phyloP scores from a whole-genome alignment of 2,113 vertebrate genomes.

The Rhipidura dahli region DNA sequence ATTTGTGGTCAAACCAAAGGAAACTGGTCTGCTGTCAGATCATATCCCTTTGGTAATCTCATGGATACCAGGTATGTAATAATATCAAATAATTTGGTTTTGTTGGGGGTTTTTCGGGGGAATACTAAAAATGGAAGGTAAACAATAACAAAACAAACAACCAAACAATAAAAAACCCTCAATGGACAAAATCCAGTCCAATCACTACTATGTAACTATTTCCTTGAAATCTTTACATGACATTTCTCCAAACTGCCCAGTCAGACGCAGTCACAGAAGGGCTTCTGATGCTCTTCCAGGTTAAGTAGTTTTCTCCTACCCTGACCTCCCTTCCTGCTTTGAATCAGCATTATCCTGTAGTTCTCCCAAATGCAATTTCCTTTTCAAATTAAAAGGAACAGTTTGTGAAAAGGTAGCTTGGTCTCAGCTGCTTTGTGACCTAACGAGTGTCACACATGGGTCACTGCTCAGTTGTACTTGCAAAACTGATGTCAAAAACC shows the following conservation, averaged over 20 bases:
- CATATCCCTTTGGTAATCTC: background rate
- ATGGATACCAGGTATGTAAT: background rate
- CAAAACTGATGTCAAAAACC: background rate
- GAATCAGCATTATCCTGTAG: background rate
- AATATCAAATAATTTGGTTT: background rate
- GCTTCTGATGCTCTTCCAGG: background rate
- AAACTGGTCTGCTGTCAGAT: background rate
- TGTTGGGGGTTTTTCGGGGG: fast-evolving
- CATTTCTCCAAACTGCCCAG: background rate
- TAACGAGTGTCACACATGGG: background rate
- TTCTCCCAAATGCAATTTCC: background rate
- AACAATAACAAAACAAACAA: background rate
- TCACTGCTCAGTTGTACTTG: background rate
- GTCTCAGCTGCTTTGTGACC: background rate
- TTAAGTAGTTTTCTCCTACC: background rate
- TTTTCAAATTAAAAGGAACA: background rate
- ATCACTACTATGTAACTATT: background rate
- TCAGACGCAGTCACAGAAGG: background rate
- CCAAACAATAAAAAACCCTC: background rate
- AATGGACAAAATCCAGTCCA: background rate
- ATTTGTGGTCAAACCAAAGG: background rate
- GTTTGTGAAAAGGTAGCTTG: background rate
- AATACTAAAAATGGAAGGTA: background rate
- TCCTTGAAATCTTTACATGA: background rate
- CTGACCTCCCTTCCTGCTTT: background rate